A percentile compares a stretch with the other conserved stretches of the same genome.
Conservation (phyloP, 2,797 vertebrate species). For the Carduelis carduelis region DNA sequence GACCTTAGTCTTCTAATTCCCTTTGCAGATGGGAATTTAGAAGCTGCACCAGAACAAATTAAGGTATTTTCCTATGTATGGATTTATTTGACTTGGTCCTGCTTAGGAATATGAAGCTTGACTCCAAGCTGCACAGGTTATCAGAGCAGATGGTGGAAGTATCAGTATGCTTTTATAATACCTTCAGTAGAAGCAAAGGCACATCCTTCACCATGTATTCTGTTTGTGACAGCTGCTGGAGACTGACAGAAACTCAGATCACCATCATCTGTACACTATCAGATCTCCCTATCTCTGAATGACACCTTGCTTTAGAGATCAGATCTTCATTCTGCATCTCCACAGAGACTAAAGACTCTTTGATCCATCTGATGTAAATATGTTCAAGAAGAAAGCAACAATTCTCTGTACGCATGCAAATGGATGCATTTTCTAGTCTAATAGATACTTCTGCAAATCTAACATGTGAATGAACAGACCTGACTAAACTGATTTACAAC, state of each 20-base stretch:
- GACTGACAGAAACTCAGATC: not conserved
- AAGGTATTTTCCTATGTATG: not conserved
- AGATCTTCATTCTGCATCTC: not conserved
- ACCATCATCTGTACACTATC: not conserved
- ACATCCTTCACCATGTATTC: not conserved
- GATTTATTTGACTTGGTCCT: not conserved
- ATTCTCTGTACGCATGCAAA: not conserved
- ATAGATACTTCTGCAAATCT: not conserved
- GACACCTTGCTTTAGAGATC: not conserved
- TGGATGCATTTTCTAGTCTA: slow-evolving; percentile 1
- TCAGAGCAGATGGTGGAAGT: not conserved
- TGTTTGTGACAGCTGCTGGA: not conserved
- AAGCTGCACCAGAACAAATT: not conserved
- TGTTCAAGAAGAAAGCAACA: not conserved
- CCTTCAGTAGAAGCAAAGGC: not conserved
- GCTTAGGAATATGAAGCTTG: not conserved
- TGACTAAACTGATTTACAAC: not conserved
- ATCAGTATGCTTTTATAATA: not conserved
- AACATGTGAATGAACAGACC: not conserved
- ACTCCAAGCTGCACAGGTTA: not conserved
- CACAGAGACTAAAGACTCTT: not conserved
- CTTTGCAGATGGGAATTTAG: not conserved
- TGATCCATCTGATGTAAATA: not conserved
- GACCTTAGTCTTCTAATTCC: not conserved
- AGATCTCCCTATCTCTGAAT: not conserved